Evolutionary conservation across 2,888 invertebrate genomes (phyloP).

Genomic region (Epinotia brunnichana): DNA sequence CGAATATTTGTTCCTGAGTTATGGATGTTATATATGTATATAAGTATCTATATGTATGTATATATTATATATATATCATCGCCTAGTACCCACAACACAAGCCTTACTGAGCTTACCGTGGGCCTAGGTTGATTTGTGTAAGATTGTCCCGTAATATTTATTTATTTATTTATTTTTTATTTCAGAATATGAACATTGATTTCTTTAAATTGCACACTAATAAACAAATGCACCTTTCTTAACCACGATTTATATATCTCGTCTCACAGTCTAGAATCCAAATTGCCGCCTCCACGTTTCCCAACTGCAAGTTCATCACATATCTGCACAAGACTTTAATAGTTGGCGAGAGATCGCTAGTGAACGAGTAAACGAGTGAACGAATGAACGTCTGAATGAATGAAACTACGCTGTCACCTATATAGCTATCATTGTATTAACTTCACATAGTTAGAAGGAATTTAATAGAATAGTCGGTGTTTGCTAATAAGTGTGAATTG

Average conservation of each 20-base stretch:
- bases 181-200: too few relatives aligned
- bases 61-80: too few relatives aligned
- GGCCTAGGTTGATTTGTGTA: too few relatives aligned
- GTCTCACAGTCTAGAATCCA: neutral
- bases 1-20: too few relatives aligned
- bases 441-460: constrained; percentile 20
- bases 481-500: neutral
- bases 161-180: too few relatives aligned
- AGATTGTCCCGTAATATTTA: too few relatives aligned
- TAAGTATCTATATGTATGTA: too few relatives aligned
- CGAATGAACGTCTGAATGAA: constrained; percentile 2
- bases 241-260: neutral
- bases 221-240: neutral
- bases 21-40: too few relatives aligned
- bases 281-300: constrained; percentile 29
- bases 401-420: constrained; percentile 22
- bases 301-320: constrained; percentile 24
- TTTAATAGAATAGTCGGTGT: neutral
- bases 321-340: constrained; percentile 38
- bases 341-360: constrained; percentile 32
- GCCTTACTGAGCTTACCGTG: too few relatives aligned
- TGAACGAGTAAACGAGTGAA: constrained; percentile 26
- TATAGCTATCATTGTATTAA: constrained; percentile 24
- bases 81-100: too few relatives aligned
- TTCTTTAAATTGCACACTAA: neutral